A percentile compares a stretch with the other conserved stretches of the same genome.
Conservation (phyloP, 2,113 vertebrate species). For the Tyto alba region DNA sequence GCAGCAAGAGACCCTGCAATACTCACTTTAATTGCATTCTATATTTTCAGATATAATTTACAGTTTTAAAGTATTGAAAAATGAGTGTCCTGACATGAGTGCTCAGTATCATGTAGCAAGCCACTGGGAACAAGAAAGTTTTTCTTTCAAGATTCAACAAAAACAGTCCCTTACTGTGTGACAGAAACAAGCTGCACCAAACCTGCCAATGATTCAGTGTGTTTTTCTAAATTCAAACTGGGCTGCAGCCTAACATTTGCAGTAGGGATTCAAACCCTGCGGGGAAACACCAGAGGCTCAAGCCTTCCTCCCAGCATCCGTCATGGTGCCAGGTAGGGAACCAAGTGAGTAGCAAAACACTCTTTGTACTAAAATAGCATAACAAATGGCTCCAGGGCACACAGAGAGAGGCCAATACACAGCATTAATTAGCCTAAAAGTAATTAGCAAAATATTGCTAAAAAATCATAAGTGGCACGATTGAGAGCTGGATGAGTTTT, state of each 20-base stretch:
- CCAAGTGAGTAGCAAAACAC: not conserved
- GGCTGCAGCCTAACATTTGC: not conserved
- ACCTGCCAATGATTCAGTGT: slow-evolving; percentile 24
- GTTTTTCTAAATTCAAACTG: slow-evolving; percentile 22
- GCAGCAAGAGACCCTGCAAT: not conserved
- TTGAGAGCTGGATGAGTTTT: not conserved
- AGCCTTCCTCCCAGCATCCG: not conserved
- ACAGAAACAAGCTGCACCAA: slow-evolving; percentile 11
- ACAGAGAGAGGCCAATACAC: not conserved
- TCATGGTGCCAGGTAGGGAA: slow-evolving; percentile 13
- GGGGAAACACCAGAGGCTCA: not conserved
- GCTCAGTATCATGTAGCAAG: not conserved
- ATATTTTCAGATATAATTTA: slow-evolving; percentile 1
- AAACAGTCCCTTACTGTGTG: slow-evolving; percentile 29
- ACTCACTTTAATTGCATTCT: slow-evolving; percentile 26
- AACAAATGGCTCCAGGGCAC: slow-evolving; percentile 41
- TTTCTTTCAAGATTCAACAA: slow-evolving; percentile 34
- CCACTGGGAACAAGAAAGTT: not conserved
- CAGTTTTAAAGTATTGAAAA: not conserved
- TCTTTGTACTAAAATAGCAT: not conserved
- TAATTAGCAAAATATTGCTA: slow-evolving; percentile 38
- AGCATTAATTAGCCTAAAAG: slow-evolving; percentile 26
- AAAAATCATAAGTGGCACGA: not conserved
- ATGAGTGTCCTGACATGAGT: not conserved
- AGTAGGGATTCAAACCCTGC: not conserved